Conservation (phyloP, 23 tunicate genomes). For the Halocynthia roretzi region DNA sequence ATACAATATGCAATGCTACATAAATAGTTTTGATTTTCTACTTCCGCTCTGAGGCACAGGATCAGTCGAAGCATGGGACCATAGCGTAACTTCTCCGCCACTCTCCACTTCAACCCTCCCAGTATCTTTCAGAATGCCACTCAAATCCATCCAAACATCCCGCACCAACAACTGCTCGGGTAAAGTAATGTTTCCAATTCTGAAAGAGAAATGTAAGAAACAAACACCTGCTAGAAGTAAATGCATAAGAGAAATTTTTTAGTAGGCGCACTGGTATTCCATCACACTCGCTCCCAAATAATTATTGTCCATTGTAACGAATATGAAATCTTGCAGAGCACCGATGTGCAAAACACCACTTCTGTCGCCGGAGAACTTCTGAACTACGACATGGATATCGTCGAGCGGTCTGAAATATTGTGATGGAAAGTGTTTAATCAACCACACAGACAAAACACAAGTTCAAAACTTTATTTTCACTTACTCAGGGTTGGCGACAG, state of each 20-base stretch:
- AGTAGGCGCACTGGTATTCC: slow-evolving; percentile 12
- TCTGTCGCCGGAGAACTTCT: slow-evolving; percentile 8
- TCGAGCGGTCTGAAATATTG: not conserved
- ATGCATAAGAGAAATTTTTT: not conserved
- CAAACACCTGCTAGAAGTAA: too few relatives aligned
- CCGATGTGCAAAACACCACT: slow-evolving; percentile 22
- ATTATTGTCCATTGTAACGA: slow-evolving; percentile 5
- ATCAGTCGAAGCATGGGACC: slow-evolving; percentile 27
- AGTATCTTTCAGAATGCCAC: slow-evolving; percentile 15
- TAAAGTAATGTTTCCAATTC: slow-evolving; percentile 14
- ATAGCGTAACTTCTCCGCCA: slow-evolving; percentile 28
- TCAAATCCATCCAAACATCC: slow-evolving; percentile 26
- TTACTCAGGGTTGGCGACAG: slow-evolving; percentile 5
- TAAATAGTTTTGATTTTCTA: too few relatives aligned
- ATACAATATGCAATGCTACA: too few relatives aligned
- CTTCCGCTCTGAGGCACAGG: not conserved
- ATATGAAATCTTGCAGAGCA: slow-evolving; percentile 7
- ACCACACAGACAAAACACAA: too few relatives aligned
- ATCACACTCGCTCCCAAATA: slow-evolving; percentile 3
- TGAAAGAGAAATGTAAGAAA: not conserved
- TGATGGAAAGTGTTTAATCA: too few relatives aligned
- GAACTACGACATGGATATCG: not conserved
- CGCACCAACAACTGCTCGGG: slow-evolving; percentile 20
- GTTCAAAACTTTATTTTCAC: not conserved
- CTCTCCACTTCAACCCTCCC: slow-evolving; percentile 21